These are phyloP conservation scores for Eupithecia exiguata DNA, from an alignment of 2,888 invertebrate species.

Conservation along the genomic window DNA sequence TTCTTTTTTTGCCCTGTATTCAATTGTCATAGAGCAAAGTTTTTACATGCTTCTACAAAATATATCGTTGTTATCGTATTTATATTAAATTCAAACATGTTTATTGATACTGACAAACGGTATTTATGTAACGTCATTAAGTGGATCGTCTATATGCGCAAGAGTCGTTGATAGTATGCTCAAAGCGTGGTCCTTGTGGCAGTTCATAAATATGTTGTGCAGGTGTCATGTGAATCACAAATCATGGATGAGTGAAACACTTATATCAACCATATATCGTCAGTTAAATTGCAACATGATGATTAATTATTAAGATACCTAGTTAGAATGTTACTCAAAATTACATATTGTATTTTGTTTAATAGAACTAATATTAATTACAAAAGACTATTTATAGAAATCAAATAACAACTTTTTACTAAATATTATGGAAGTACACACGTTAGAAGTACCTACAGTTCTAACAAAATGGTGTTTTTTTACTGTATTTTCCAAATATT, in stretches of 20 bases:
- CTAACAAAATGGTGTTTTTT: no score
- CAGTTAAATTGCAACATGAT: neutral
- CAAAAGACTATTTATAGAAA: neutral
- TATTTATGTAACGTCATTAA: slow-evolving; percentile 17
- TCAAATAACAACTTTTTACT: neutral
- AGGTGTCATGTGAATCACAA: slow-evolving; percentile 23
- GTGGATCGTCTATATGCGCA: slow-evolving; percentile 21
- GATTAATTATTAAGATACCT: neutral
- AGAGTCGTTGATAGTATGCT: neutral
- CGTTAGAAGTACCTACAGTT: no score
- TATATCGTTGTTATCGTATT: neutral
- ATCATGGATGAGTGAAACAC: neutral
- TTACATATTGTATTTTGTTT: no score
- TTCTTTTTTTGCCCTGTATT: neutral
- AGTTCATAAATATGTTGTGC: slow-evolving; percentile 9
- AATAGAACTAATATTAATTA: no score
- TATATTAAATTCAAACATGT: neutral
- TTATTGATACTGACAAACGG: slow-evolving; percentile 14
- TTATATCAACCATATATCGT: neutral
- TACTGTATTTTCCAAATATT: no score
- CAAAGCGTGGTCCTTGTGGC: slow-evolving; percentile 19
- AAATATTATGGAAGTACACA: neutral
- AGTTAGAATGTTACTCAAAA: no score
- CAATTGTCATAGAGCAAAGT: neutral
- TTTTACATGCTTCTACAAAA: neutral